Base-by-base conservation (phyloP, 30 jellyfish, hydroid and myxozoan genomes). In the Cassiopea andromeda region DNA sequence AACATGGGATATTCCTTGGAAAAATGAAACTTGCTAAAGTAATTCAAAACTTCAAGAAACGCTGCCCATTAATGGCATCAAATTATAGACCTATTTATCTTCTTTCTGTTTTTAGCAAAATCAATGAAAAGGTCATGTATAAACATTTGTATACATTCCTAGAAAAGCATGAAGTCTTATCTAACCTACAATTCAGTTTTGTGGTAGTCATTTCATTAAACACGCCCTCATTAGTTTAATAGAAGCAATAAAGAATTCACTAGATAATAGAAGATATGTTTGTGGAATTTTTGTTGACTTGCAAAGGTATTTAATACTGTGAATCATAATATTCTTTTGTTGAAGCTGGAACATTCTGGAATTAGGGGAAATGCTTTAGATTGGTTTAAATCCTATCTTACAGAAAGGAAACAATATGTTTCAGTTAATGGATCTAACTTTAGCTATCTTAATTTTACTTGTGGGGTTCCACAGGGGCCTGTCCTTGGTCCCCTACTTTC, bases 391-490 rank as follows among this genome's bases (percentile, higher is more conserved):
- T 88, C 91, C n/a, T 88, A 77, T 79, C 91, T 88, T n/a, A 0
- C 90, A 38, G 85, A 77, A 5, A 82, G 97, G 71, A 82, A 81
- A 61, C 93, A 90, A 82, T 79, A 77, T 73, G 92, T 89, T 14
- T 70, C 91, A 48, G 85, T 90, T 60, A 67, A 83, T 78, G 90
- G 78, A 45, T 70, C 92, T 50, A 44, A 60, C 79, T 90, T 93
- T 3, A 38, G 69, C 46, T 48, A 10, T 48, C 85, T 46, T 57
- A 73, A 19, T 58, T 82, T 89, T 47, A 85, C 88, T 75, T 73
- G 82, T 89, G 97, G 97, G 67, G 97, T 81, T 44, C 90, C 97
- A 50, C 97, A 90, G 86, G 97, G 89, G 38, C 54, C 90, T 81
- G 89, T 90, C 46, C 89, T 90, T 71, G 93, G 90, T 58, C 93